phyloP scores from a whole-genome alignment of 2,113 vertebrate species.

The Podarcis muralis region DNA sequence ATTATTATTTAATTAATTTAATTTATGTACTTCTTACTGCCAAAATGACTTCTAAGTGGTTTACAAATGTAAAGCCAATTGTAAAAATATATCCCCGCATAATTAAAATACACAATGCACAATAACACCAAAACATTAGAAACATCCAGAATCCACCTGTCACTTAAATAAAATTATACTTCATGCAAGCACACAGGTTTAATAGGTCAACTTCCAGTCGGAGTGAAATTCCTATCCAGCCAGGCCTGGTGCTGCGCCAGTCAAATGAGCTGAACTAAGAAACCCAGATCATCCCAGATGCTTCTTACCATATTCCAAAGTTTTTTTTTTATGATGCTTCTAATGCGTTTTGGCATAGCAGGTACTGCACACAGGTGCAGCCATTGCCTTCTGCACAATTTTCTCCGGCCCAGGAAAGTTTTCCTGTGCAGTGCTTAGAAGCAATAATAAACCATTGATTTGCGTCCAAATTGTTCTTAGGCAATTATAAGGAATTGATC shows the following conservation, averaged over 20 bases:
- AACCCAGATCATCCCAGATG: constrained; percentile 61
- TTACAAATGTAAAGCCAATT: background rate
- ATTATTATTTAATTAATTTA: background rate
- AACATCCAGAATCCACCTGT: too few relatives aligned
- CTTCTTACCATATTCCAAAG: constrained; percentile 45
- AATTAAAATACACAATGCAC: too few relatives aligned
- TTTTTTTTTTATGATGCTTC: constrained; percentile 57
- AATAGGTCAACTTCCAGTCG: background rate
- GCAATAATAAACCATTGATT: constrained; percentile 79
- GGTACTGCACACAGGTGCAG: constrained; percentile 65
- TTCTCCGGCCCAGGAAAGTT: constrained; percentile 73
- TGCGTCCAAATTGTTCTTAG: constrained; percentile 79
- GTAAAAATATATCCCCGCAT: background rate
- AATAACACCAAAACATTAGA: too few relatives aligned
- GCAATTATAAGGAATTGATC: constrained; percentile 82
- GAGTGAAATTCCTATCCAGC: constrained; percentile 23
- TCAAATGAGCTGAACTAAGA: constrained; percentile 50
- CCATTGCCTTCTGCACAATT: constrained; percentile 61
- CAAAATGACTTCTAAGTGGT: background rate
- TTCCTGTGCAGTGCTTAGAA: constrained; percentile 68
- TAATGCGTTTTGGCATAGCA: constrained; percentile 57
- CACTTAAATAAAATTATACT: background rate
- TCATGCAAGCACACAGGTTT: background rate
- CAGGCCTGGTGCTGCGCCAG: background rate
- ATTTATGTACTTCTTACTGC: background rate